These are phyloP conservation scores for Mormoops blainvillei DNA, from an alignment of 2,113 vertebrate genomes.

Conservation along the genomic window DNA sequence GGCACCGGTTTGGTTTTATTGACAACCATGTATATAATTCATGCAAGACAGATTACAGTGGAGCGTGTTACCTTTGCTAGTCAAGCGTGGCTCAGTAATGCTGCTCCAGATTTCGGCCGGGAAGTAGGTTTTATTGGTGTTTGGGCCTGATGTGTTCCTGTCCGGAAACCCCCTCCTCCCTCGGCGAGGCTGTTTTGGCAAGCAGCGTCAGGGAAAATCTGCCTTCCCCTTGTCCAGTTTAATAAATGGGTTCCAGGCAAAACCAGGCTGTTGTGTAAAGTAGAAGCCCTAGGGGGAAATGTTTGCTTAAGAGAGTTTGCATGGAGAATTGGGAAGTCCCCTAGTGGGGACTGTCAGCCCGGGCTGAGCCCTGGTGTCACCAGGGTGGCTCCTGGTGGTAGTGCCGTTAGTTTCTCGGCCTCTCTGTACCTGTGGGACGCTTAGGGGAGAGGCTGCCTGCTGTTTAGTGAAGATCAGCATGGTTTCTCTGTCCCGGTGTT, in stretches of 20 bases:
- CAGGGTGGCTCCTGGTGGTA: background rate
- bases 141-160: slow-evolving; percentile 48
- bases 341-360: background rate
- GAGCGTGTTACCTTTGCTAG: slow-evolving; percentile 68
- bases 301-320: background rate
- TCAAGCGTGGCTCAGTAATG: slow-evolving; percentile 61
- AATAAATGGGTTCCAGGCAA: slow-evolving; percentile 38
- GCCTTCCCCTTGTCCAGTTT: slow-evolving; percentile 30
- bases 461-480: background rate
- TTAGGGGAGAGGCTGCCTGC: background rate
- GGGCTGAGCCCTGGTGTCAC: background rate
- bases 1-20: slow-evolving; percentile 39
- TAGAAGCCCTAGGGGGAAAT: background rate
- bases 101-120: slow-evolving; percentile 44
- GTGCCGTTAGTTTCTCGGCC: background rate
- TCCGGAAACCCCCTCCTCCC: slow-evolving; percentile 55
- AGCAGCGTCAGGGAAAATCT: background rate
- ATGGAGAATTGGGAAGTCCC: background rate
- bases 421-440: background rate
- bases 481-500: background rate
- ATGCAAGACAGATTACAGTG: slow-evolving; percentile 64
- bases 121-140: slow-evolving; percentile 72
- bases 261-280: slow-evolving; percentile 11
- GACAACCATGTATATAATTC: slow-evolving; percentile 58
- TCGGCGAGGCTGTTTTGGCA: slow-evolving; percentile 9